A percentile compares a stretch with the other conserved stretches of the same genome.
These are phyloP conservation scores for Marronus borbonicus DNA, from an alignment of 2,888 invertebrate genomes.

Conservation along the genomic window DNA sequence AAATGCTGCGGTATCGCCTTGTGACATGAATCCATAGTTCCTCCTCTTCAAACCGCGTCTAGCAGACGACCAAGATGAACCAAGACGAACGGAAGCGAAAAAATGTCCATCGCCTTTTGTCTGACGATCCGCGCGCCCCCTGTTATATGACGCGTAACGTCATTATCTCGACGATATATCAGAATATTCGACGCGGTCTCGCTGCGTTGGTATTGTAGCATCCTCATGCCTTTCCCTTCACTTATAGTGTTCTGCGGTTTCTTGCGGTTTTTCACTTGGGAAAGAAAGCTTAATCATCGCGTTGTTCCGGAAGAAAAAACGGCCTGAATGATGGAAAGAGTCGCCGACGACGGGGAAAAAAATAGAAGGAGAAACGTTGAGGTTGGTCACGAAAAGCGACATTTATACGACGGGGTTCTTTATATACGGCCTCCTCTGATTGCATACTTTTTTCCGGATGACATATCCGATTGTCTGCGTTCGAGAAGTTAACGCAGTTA, in stretches of 20 bases:
- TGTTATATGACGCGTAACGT: constrained; percentile 57
- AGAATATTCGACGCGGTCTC: constrained; percentile 51
- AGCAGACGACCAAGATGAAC: background rate
- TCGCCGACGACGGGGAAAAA: constrained; percentile 5
- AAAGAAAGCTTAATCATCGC: constrained; percentile 2
- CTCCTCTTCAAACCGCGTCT: constrained; percentile 7
- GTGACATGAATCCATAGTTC: background rate
- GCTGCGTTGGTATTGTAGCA: background rate
- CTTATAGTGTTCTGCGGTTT: background rate
- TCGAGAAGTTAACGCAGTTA: no score
- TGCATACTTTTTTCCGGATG: no score
- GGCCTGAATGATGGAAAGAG: background rate
- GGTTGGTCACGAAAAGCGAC: background rate
- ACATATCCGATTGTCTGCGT: no score
- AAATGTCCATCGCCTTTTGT: constrained; percentile 26
- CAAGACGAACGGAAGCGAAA: constrained; percentile 31
- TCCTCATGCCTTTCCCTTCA: background rate
- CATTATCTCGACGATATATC: constrained; percentile 57
- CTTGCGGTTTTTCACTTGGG: background rate
- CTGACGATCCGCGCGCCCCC: constrained; percentile 34
- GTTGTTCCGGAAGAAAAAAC: background rate
- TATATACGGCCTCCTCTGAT: no score
- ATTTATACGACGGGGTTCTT: no score
- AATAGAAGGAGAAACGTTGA: background rate
- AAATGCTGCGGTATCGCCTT: constrained; percentile 16